Percentiles rank a stretch among this genome's conserved stretches.
These are phyloP conservation scores for Antigone vipio DNA, from an alignment of 2,113 vertebrate genomes.

Conservation along the genomic window DNA sequence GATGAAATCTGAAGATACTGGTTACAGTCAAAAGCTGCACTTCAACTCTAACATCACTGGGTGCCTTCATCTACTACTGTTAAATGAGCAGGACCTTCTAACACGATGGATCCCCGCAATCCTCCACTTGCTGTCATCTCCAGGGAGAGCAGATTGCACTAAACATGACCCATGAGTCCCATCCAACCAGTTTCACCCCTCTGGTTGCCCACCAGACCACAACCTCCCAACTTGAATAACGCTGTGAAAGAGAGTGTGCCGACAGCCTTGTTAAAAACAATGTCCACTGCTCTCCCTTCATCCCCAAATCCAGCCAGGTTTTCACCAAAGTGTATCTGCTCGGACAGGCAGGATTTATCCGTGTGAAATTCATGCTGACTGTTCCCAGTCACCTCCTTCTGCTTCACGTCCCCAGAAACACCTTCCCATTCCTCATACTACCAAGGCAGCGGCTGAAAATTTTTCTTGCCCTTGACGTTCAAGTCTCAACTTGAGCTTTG, in stretches of 20 bases:
- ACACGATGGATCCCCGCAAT: rapidly evolving
- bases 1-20: neutral
- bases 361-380: neutral
- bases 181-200: neutral
- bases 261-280: neutral
- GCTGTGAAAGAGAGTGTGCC: too few species aligned
- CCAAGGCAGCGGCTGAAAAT: rapidly evolving
- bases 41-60: neutral
- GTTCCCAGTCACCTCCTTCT: neutral
- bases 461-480: neutral
- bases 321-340: neutral
- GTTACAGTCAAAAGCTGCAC: neutral
- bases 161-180: rapidly evolving
- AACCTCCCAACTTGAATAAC: rapidly evolving
- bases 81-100: neutral
- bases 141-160: neutral
- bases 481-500: neutral
- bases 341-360: neutral
- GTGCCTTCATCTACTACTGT: neutral
- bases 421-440: neutral
- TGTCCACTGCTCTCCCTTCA: neutral
- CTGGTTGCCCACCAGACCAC: neutral
- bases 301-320: neutral
- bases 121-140: neutral
- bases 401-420: neutral